Evolutionary conservation across 2,888 invertebrate genomes (phyloP).

Genomic region (Archips xylosteana): DNA sequence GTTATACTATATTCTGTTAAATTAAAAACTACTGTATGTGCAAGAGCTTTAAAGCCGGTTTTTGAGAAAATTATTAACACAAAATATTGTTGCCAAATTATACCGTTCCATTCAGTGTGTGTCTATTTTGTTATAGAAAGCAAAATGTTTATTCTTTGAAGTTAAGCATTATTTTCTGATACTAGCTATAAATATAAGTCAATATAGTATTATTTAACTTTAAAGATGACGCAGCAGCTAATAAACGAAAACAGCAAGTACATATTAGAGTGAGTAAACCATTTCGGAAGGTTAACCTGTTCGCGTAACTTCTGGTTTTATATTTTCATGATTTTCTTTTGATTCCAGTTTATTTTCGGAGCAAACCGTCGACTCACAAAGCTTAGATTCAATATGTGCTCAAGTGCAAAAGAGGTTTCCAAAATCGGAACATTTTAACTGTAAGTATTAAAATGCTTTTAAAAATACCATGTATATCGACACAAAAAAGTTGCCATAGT

Average conservation of each 20-base stretch:
- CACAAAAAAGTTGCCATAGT: not conserved
- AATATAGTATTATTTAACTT: constrained; percentile 7
- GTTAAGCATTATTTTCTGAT: constrained; percentile 20
- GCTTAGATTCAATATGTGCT: constrained; percentile 90
- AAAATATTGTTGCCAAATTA: not conserved
- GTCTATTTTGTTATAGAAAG: constrained; percentile 16
- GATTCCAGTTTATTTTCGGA: constrained; percentile 89
- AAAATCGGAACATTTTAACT: constrained; percentile 91
- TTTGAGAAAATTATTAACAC: not conserved
- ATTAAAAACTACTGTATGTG: not conserved
- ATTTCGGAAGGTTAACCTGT: constrained; percentile 24
- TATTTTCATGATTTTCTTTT: constrained; percentile 41
- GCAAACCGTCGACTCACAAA: constrained; percentile 90
- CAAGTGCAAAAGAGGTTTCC: constrained; percentile 92
- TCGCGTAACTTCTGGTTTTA: constrained; percentile 6
- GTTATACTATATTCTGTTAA: not conserved
- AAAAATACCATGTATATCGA: not conserved
- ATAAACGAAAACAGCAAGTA: constrained; percentile 81
- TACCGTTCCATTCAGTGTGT: not conserved
- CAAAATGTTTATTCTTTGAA: constrained; percentile 31
- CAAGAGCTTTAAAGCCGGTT: rapidly evolving
- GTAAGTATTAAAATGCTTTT: constrained; percentile 67
- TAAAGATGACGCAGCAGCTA: constrained; percentile 73
- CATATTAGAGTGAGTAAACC: constrained; percentile 74
- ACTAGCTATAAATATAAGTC: constrained; percentile 11